Base-by-base conservation (phyloP, 2,113 vertebrate genomes). In the Ia io region DNA sequence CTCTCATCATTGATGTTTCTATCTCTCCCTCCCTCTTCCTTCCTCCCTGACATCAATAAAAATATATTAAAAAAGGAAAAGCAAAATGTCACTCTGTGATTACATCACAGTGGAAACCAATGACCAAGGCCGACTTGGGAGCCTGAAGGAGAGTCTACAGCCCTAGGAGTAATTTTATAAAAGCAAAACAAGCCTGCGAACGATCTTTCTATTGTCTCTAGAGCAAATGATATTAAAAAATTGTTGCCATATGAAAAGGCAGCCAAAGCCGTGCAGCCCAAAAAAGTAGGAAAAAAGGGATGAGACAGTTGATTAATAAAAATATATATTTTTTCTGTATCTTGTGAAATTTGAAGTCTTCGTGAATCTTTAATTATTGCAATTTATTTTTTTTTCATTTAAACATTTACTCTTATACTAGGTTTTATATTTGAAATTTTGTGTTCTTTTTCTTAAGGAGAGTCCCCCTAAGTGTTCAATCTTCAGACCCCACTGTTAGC, bases 21-120 rank as follows among this genome's bases (percentile, higher is more conserved):
- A 8, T 56, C 53, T 56, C 53, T 56, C 53, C 53, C 53, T 56
- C 20, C 23, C 53, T n/a, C n/a, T n/a, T n/a, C 53, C 53, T 56
- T 56, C 53, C 53, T 56, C 53, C 23, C 20, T 56, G 53, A 56
- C 53, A 56, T 56, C 53, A 56, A 23, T 22, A 56, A 56, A 56
- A 56, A 22, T 56, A 56, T 56, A 56, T 22, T 56, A 9, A 22
- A 9, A 56, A 56, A 56, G 9, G 18, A 9, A 56, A 56, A 56
- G 53, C 53, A 73, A 80, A 95, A 85, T 83, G 35, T 88, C 51
- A 65, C n/a, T 67, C 80, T 87, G 56, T 84, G 73, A 56, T 73
- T 79, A 77, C 11, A 65, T 90, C 67, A 73, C 59, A 96, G 73
- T 94, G 83, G 73, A 69, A 86, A 86, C 61, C 86, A 85, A 80